Percentiles rank a stretch among this genome's conserved stretches.
phyloP scores from a whole-genome alignment of 2,113 vertebrate genomes.

The Pseudolaguvia tuberculata region DNA sequence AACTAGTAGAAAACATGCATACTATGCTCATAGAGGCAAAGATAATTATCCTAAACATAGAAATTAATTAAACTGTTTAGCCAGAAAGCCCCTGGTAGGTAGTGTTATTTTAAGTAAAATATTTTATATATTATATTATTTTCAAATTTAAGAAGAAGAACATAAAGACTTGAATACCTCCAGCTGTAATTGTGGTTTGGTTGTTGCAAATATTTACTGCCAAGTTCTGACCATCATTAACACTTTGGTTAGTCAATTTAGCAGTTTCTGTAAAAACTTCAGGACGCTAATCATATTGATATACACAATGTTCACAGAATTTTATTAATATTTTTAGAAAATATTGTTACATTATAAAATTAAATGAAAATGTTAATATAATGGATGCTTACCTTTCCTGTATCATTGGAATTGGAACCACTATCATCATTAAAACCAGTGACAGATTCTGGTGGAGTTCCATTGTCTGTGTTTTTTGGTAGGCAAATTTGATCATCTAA shows the following conservation, averaged over 20 bases:
- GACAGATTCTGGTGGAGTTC: conserved; percentile 60
- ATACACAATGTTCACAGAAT: too few species aligned
- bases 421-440: conserved; percentile 64
- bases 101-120: background rate
- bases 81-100: too few species aligned
- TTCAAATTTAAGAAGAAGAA: background rate
- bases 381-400: conserved; percentile 28
- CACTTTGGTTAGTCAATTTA: conserved; percentile 63
- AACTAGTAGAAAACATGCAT: too few species aligned
- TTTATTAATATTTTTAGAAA: too few species aligned
- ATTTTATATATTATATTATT: too few species aligned
- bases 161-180: conserved; percentile 53
- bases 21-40: too few species aligned
- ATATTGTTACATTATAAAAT: too few species aligned
- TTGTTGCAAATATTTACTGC: conserved; percentile 58
- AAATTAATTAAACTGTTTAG: too few species aligned
- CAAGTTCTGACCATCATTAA: conserved; percentile 70
- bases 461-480: conserved; percentile 61
- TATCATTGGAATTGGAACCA: conserved; percentile 74
- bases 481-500: conserved; percentile 55
- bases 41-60: too few species aligned
- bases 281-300: conserved; percentile 59
- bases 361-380: background rate
- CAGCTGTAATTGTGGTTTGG: conserved; percentile 62
- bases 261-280: conserved; percentile 57